phyloP scores from a whole-genome alignment of 2,888 invertebrate genomes.

The Anodontia alba region DNA sequence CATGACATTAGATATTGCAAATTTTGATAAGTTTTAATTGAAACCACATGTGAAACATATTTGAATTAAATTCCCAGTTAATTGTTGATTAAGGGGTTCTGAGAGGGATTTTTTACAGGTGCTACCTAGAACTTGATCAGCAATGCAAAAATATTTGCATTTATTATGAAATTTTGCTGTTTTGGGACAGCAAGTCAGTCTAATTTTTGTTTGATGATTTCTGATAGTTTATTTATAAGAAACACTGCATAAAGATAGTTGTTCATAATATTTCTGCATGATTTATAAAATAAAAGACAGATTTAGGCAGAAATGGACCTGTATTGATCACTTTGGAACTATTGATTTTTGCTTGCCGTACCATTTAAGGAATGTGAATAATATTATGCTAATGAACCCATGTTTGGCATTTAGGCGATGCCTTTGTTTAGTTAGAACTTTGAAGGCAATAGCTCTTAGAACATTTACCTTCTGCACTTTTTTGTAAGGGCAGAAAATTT shows the following conservation, averaged over 20 bases:
- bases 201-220: too few species aligned
- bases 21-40: constrained; percentile 28
- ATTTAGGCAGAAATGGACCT: background rate
- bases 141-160: background rate
- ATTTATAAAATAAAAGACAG: too few species aligned
- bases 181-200: background rate
- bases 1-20: constrained; percentile 1
- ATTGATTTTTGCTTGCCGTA: constrained; percentile 53
- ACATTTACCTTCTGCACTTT: too few species aligned
- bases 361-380: constrained; percentile 52
- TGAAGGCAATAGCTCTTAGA: too few species aligned
- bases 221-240: too few species aligned
- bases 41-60: constrained; percentile 42
- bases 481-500: too few species aligned
- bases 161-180: constrained; percentile 9
- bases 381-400: constrained; percentile 25
- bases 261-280: too few species aligned
- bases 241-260: too few species aligned
- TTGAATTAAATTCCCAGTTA: background rate
- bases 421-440: background rate
- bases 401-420: background rate
- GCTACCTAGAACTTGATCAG: background rate
- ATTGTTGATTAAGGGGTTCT: background rate
- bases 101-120: background rate
- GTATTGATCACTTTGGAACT: constrained; percentile 16